Evolutionary conservation across 1,140 invertebrate species (phyloP).

Genomic region (Dreissena rostriformis): DNA sequence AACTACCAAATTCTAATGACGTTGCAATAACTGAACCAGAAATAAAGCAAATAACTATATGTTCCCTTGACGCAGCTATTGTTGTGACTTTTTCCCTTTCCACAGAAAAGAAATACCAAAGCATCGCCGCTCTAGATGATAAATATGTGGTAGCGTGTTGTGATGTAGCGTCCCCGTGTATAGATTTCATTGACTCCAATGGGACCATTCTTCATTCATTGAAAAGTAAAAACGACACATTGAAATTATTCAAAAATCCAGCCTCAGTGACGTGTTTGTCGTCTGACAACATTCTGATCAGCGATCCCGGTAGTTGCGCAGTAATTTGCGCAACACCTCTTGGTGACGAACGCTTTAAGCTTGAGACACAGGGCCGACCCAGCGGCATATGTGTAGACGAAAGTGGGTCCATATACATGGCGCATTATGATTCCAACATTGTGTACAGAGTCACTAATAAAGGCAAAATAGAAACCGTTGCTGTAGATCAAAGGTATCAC

Average conservation of each 20-base stretch:
- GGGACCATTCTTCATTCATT: constrained; percentile 31
- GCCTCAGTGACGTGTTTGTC: constrained; percentile 31
- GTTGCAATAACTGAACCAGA: constrained; percentile 50
- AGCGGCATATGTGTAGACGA: constrained; percentile 39
- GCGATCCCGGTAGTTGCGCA: constrained; percentile 35
- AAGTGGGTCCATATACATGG: constrained; percentile 33
- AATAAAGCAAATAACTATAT: constrained; percentile 45
- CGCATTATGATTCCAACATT: constrained; percentile 42
- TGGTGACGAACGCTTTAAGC: constrained; percentile 17
- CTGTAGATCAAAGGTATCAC: constrained; percentile 33
- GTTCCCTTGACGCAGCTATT: constrained; percentile 13
- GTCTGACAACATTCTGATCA: constrained; percentile 37
- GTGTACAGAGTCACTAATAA: constrained; percentile 13
- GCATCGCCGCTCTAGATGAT: constrained; percentile 34
- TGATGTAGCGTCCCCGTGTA: constrained; percentile 19
- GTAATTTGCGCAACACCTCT: constrained; percentile 14
- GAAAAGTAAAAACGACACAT: constrained; percentile 20
- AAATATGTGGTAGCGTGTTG: constrained; percentile 47
- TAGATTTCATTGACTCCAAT: constrained; percentile 49
- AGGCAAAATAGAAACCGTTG: constrained; percentile 19
- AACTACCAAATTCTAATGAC: constrained; percentile 25
- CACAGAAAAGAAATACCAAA: constrained; percentile 52
- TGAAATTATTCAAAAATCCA: constrained; percentile 39
- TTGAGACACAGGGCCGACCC: constrained; percentile 25
- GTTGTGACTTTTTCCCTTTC: constrained; percentile 9